Conservation (phyloP, 2,113 vertebrate genomes). For the Austrofundulus limnaeus region DNA sequence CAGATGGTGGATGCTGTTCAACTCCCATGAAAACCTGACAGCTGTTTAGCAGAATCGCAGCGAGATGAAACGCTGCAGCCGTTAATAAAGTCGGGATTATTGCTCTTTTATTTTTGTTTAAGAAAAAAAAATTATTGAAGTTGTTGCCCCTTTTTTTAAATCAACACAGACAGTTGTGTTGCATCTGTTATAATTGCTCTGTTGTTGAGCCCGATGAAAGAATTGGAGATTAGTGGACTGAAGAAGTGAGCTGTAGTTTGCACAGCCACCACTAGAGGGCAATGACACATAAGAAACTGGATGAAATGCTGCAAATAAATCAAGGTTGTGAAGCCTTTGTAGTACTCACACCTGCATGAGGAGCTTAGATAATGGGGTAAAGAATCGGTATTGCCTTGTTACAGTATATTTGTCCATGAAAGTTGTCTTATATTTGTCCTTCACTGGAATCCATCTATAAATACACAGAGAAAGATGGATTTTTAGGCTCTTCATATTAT, state of each 20-base stretch:
- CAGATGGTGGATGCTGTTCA: constrained; percentile 54
- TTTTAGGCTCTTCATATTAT: background rate
- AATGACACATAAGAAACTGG: constrained; percentile 60
- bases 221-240: background rate
- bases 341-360: constrained; percentile 48
- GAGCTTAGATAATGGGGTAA: constrained; percentile 29
- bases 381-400: constrained; percentile 5
- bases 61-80: constrained; percentile 31
- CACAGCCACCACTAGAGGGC: constrained; percentile 74
- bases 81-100: constrained; percentile 9
- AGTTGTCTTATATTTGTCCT: constrained; percentile 10
- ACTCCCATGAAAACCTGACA: constrained; percentile 40
- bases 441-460: background rate
- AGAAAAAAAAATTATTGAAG: background rate
- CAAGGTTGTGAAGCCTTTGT: constrained; percentile 27
- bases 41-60: constrained; percentile 44
- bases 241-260: constrained; percentile 25
- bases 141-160: background rate
- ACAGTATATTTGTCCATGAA: constrained; percentile 2
- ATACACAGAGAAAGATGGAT: background rate
- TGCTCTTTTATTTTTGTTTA: background rate
- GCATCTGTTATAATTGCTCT: constrained; percentile 8
- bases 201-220: constrained; percentile 5
- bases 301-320: constrained; percentile 49
- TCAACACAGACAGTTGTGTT: background rate